Percentiles rank a stretch among this genome's conserved stretches.
phyloP scores from a whole-genome alignment of 2,797 vertebrate species.

The Syndactyla subalaris region DNA sequence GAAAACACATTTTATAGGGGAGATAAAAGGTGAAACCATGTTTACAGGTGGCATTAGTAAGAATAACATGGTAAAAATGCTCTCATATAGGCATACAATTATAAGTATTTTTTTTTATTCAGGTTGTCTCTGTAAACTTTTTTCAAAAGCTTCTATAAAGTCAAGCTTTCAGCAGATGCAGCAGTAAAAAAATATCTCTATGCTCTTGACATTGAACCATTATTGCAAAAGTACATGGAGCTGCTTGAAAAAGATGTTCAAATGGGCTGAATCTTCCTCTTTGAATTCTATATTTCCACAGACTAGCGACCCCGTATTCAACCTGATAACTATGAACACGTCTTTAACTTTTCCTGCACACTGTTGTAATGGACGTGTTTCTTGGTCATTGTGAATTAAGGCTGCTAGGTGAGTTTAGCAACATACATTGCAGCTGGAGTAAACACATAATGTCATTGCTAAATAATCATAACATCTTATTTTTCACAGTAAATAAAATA shows the following conservation, averaged over 20 bases:
- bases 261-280: not conserved
- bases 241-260: not conserved
- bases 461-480: not conserved
- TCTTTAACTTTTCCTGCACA: not conserved
- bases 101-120: not conserved
- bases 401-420: not conserved
- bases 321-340: not conserved
- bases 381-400: not conserved
- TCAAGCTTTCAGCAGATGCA: not conserved
- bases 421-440: not conserved
- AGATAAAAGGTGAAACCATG: not conserved
- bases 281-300: not conserved
- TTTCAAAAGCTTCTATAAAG: not conserved
- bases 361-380: not conserved
- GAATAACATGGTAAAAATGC: fast-evolving
- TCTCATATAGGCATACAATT: not conserved
- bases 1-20: not conserved
- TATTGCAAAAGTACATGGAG: not conserved
- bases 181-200: not conserved
- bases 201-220: not conserved
- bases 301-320: not conserved
- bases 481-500: not conserved
- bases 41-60: not conserved
- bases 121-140: not conserved
- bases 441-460: not conserved